A percentile compares a stretch with the other conserved stretches of the same genome.
Evolutionary conservation across 2,888 invertebrate species (phyloP).

Genomic region (Chaetogeoica ovagalla): DNA sequence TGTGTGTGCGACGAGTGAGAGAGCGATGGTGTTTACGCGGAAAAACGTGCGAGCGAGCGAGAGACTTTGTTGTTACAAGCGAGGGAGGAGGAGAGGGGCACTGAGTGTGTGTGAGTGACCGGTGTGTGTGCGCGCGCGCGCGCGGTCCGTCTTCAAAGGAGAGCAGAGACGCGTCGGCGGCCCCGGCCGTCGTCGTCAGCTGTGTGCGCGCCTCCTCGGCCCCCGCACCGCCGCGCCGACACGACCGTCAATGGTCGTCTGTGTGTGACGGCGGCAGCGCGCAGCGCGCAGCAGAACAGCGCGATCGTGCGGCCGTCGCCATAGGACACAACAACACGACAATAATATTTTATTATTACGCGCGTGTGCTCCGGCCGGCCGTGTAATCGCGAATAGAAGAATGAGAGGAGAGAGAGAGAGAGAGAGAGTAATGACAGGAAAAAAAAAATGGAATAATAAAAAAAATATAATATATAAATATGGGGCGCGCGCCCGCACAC

Average conservation of each 20-base stretch:
- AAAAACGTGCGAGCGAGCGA: too few species aligned
- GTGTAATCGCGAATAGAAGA: slow-evolving; percentile 4
- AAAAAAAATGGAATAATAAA: slow-evolving; percentile 8
- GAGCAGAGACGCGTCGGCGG: neutral
- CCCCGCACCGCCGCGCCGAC: slow-evolving; percentile 2
- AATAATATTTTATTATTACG: slow-evolving; percentile 23
- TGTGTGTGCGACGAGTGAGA: neutral
- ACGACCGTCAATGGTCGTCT: slow-evolving; percentile 30
- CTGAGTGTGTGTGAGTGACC: too few species aligned
- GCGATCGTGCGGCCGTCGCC: slow-evolving; percentile 25
- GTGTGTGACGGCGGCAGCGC: too few species aligned
- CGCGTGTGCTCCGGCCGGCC: slow-evolving; percentile 23
- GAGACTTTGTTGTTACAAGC: too few species aligned
- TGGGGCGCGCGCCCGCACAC: neutral
- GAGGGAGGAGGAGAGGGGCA: too few species aligned
- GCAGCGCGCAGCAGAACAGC: neutral
- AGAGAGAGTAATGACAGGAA: too few species aligned
- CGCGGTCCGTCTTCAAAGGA: slow-evolving; percentile 43
- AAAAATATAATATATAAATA: neutral
- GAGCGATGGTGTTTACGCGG: too few species aligned
- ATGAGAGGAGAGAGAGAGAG: too few species aligned
- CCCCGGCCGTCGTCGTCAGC: slow-evolving; percentile 43
- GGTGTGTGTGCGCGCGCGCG: slow-evolving; percentile 26
- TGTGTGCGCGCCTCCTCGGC: neutral
- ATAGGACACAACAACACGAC: slow-evolving; percentile 35